These are phyloP conservation scores for Dromas ardeola DNA, from an alignment of 2,113 vertebrate genomes.

Conservation along the genomic window DNA sequence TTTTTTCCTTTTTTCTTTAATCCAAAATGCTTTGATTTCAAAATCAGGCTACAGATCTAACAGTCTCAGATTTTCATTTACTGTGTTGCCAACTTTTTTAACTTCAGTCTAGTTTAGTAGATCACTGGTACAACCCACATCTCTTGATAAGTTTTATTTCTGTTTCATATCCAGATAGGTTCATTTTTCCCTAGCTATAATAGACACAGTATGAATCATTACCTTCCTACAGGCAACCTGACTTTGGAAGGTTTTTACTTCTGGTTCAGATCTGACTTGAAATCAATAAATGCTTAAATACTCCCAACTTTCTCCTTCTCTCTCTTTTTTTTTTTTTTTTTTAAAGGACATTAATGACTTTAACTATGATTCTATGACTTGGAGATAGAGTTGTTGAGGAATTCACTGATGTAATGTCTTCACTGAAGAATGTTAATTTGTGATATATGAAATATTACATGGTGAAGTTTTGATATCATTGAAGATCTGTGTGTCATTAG, in stretches of 20 bases:
- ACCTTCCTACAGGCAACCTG: neutral
- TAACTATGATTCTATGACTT: neutral
- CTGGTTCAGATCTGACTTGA: neutral
- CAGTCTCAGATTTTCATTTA: neutral
- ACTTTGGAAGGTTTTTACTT: neutral
- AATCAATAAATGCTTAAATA: neutral
- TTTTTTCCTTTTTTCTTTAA: neutral
- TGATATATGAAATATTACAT: neutral
- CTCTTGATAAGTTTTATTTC: neutral
- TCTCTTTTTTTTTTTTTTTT: rapidly evolving
- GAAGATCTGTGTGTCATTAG: neutral
- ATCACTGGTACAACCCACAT: neutral
- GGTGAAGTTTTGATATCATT: neutral
- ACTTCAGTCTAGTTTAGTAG: neutral
- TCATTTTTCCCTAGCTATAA: neutral
- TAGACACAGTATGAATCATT: neutral
- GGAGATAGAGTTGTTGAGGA: neutral
- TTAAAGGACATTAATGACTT: neutral
- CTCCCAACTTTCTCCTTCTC: rapidly evolving
- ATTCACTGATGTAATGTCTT: neutral
- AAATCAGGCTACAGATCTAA: neutral
- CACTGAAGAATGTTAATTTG: neutral
- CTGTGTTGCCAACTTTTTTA: neutral
- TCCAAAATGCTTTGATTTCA: neutral
- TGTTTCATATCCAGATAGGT: neutral